phyloP scores from a whole-genome alignment of 2,113 vertebrate species.

The Chitala chitala region DNA sequence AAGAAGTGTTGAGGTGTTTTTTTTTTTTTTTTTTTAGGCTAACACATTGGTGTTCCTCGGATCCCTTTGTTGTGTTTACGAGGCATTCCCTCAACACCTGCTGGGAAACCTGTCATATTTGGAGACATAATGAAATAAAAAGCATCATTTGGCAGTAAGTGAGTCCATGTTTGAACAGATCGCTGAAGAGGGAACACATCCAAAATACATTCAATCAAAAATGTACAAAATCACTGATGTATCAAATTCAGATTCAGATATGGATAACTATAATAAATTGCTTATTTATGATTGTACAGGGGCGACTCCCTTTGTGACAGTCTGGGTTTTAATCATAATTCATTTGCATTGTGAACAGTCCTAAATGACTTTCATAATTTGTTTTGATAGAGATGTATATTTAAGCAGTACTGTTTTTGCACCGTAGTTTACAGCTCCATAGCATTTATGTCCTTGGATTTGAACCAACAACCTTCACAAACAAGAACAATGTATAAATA shows the following conservation, averaged over 20 bases:
- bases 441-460: not conserved
- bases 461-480: not conserved
- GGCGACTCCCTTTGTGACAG: not conserved
- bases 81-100: slow-evolving; percentile 13
- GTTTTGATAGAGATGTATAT: not conserved
- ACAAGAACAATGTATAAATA: not conserved
- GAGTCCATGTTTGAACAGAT: slow-evolving; percentile 17
- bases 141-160: slow-evolving; percentile 18
- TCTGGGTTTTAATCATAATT: not conserved
- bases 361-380: slow-evolving; percentile 2
- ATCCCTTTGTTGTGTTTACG: not conserved
- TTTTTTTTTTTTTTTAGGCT: not conserved
- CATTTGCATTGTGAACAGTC: no score
- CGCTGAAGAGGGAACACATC: not conserved
- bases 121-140: slow-evolving; percentile 15
- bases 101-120: slow-evolving; percentile 17
- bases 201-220: slow-evolving; percentile 19
- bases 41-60: not conserved
- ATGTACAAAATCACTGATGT: slow-evolving; percentile 9
- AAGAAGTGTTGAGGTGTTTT: no score
- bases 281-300: no score
- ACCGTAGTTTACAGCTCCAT: not conserved
- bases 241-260: slow-evolving; percentile 2
- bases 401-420: not conserved
- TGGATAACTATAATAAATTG: slow-evolving; percentile 2